Evolutionary conservation across 2,113 vertebrate species (phyloP).

Genomic region (Gracilinanus agilis): DNA sequence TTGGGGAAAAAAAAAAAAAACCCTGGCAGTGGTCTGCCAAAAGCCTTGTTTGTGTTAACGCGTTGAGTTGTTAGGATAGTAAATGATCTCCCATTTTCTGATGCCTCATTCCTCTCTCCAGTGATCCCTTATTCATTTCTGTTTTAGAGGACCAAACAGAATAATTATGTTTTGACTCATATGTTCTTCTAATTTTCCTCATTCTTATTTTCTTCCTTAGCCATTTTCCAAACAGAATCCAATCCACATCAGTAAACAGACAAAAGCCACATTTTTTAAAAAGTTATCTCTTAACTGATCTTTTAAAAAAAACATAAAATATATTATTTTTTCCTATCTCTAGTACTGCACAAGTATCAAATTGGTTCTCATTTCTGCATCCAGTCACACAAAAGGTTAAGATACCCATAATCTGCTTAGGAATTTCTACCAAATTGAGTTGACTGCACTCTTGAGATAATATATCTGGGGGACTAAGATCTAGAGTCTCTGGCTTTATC

Average conservation of each 20-base stretch:
- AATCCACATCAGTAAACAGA: background rate
- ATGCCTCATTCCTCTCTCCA: background rate
- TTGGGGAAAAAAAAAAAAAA: background rate
- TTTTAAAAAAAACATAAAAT: background rate
- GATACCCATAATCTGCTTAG: background rate
- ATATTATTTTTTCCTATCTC: background rate
- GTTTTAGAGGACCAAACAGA: background rate
- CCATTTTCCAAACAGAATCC: background rate
- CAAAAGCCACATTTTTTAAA: background rate
- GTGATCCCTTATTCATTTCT: background rate
- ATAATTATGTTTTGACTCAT: background rate
- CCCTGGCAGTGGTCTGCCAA: background rate
- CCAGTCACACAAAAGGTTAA: conserved; percentile 21
- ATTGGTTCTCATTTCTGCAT: background rate
- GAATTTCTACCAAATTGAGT: background rate
- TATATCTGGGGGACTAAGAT: conserved; percentile 4
- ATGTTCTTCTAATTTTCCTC: background rate
- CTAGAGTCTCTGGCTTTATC: background rate
- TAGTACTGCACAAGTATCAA: background rate
- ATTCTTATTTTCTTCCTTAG: background rate
- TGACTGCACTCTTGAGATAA: background rate
- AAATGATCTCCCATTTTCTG: background rate
- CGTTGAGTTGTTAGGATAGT: background rate
- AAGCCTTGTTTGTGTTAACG: background rate
- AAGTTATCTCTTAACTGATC: background rate